Conservation (phyloP, 2,888 invertebrate species). For the Drosophila histrio region DNA sequence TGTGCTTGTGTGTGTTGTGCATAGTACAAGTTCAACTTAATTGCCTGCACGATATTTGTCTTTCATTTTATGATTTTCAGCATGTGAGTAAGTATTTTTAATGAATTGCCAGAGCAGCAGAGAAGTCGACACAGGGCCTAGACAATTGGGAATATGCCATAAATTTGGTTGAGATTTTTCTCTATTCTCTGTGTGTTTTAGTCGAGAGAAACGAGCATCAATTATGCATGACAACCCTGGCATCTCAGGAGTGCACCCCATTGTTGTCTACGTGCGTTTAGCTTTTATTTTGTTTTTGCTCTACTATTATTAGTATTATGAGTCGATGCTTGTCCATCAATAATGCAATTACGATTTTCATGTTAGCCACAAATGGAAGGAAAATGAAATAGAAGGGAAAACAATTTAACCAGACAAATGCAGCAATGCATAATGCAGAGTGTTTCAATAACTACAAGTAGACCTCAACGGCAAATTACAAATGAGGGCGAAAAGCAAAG, state of each 20-base stretch:
- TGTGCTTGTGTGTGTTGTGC: slow-evolving; percentile 4
- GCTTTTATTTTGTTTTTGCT: slow-evolving; percentile 2
- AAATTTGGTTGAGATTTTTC: slow-evolving; percentile 24
- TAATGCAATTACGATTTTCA: slow-evolving; percentile 52
- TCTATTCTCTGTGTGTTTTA: slow-evolving; percentile 2
- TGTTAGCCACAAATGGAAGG: slow-evolving; percentile 19
- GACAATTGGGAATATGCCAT: slow-evolving; percentile 43
- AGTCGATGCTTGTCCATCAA: slow-evolving; percentile 47
- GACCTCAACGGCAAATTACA: slow-evolving; percentile 1
- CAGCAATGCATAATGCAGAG: slow-evolving; percentile 36
- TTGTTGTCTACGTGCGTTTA: slow-evolving; percentile 34
- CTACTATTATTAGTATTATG: slow-evolving; percentile 3
- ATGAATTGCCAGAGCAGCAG: slow-evolving; percentile 40
- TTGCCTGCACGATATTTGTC: slow-evolving; percentile 58
- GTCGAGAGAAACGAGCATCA: slow-evolving; percentile 40
- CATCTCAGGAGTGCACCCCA: slow-evolving; percentile 12
- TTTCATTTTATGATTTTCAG: slow-evolving; percentile 56
- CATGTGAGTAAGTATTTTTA: slow-evolving; percentile 54
- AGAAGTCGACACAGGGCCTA: slow-evolving; percentile 14
- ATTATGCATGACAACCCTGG: slow-evolving; percentile 64
- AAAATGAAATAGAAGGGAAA: slow-evolving; percentile 24
- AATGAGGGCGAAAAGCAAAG: background rate
- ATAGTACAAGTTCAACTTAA: slow-evolving; percentile 49
- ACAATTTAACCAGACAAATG: slow-evolving; percentile 27
- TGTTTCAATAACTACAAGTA: slow-evolving; percentile 4